Percentiles rank a stretch among this genome's conserved stretches.
These are phyloP conservation scores for Eupeodes corollae DNA, from an alignment of 1,140 invertebrate genomes.

Conservation along the genomic window DNA sequence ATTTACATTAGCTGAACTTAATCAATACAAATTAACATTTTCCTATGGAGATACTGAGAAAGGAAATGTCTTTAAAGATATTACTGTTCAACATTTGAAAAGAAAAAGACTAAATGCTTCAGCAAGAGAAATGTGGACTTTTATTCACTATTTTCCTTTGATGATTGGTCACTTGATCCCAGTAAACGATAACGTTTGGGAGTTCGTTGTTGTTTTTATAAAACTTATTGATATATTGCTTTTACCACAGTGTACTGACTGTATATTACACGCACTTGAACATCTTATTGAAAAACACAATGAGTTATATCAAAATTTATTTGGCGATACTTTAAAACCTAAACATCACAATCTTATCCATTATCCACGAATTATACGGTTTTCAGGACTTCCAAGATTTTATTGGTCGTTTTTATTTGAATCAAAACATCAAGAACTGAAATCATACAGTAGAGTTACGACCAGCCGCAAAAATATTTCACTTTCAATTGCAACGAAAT, in stretches of 20 bases:
- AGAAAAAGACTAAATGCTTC: slow-evolving; percentile 12
- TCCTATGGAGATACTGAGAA: not conserved
- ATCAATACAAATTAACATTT: slow-evolving; percentile 4
- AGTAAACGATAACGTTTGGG: slow-evolving; percentile 13
- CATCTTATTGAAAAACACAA: slow-evolving; percentile 8
- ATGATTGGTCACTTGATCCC: slow-evolving; percentile 18
- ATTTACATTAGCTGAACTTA: slow-evolving; percentile 19
- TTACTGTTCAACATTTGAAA: not conserved
- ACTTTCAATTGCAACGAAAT: no score
- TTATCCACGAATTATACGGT: slow-evolving; percentile 14
- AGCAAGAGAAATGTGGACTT: slow-evolving; percentile 19
- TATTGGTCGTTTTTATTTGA: slow-evolving; percentile 20
- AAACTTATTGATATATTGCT: no score
- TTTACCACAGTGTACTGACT: no score
- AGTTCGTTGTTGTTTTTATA: no score
- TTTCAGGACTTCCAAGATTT: slow-evolving; percentile 14
- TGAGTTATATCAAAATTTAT: slow-evolving; percentile 12
- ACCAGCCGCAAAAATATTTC: no score
- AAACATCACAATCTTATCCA: slow-evolving; percentile 24
- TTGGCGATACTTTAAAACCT: slow-evolving; percentile 14
- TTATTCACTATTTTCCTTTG: slow-evolving; percentile 14
- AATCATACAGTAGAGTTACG: no score
- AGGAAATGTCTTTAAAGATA: no score
- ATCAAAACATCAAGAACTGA: no score
- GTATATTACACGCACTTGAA: slow-evolving; percentile 8